A percentile compares a stretch with the other conserved stretches of the same genome.
phyloP scores from a whole-genome alignment of 2,113 vertebrate species.

The Dasyprocta punctata region DNA sequence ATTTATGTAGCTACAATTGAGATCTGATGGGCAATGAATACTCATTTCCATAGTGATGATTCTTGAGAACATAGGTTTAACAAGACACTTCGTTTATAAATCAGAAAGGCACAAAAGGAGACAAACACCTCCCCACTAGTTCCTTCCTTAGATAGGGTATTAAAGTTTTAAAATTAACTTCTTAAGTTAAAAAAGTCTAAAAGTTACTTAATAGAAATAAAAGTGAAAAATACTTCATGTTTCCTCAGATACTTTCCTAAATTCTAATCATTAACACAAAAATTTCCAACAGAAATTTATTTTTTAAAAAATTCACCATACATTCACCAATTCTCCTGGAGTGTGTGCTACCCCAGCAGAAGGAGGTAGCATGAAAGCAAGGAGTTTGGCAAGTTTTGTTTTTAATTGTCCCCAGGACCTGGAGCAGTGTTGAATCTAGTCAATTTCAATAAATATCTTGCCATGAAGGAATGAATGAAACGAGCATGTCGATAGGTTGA shows the following conservation, averaged over 20 bases:
- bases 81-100: neutral
- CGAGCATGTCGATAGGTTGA: neutral
- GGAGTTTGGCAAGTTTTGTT: neutral
- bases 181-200: neutral
- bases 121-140: neutral
- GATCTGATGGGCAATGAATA: neutral
- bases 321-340: neutral
- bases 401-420: neutral
- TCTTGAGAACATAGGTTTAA: neutral
- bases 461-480: neutral
- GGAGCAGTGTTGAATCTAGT: neutral
- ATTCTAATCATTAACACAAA: neutral
- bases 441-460: neutral
- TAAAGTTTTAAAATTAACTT: constrained; percentile 8
- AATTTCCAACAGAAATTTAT: neutral
- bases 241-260: neutral
- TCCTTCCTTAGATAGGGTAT: neutral
- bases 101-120: constrained; percentile 16
- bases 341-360: rapidly evolving
- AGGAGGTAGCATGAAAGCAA: neutral
- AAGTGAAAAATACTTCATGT: neutral
- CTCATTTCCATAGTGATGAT: constrained; percentile 14
- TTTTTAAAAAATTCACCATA: neutral
- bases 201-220: neutral
- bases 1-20: neutral